Evolutionary conservation across 2,113 vertebrate genomes (phyloP).

Genomic region (Callipepla californica): DNA sequence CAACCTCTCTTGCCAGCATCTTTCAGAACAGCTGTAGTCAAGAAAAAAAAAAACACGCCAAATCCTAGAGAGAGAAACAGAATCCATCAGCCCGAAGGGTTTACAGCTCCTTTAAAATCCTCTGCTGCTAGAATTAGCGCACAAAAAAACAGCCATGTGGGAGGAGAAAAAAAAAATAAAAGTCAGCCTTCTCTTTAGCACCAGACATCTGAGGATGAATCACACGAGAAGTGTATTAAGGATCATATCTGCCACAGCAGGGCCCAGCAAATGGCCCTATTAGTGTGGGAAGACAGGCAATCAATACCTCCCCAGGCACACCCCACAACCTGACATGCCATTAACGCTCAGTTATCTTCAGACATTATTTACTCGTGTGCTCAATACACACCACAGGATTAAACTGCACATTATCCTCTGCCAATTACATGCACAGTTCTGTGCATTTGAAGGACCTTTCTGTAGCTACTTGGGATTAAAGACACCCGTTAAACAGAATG

Average conservation of each 20-base stretch:
- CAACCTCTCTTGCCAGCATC: neutral
- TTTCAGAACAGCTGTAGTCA: neutral
- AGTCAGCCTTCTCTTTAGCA: neutral
- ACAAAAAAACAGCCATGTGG: conserved; percentile 18
- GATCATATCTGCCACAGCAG: conserved; percentile 42
- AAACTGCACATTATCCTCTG: neutral
- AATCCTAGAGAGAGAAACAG: neutral
- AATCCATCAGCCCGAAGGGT: neutral
- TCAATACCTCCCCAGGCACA: conserved; percentile 20
- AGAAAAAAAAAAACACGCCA: neutral
- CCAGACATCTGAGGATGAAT: conserved; percentile 49
- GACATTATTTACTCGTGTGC: conserved; percentile 7
- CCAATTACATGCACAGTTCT: neutral
- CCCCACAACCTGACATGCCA: neutral
- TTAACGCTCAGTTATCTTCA: conserved; percentile 6
- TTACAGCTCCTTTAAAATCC: conserved; percentile 12
- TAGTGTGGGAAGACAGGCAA: neutral
- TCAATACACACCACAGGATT: neutral
- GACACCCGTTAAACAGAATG: neutral
- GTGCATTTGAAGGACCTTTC: neutral
- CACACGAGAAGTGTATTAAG: conserved; percentile 32
- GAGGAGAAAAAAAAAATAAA: neutral
- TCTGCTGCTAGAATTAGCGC: conserved; percentile 24
- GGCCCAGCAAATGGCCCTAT: conserved; percentile 7
- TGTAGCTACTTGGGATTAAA: neutral